Percentiles rank a stretch among this genome's conserved stretches.
Evolutionary conservation across 1,140 invertebrate species (phyloP).

Genomic region (Elymnias hypermnestra): DNA sequence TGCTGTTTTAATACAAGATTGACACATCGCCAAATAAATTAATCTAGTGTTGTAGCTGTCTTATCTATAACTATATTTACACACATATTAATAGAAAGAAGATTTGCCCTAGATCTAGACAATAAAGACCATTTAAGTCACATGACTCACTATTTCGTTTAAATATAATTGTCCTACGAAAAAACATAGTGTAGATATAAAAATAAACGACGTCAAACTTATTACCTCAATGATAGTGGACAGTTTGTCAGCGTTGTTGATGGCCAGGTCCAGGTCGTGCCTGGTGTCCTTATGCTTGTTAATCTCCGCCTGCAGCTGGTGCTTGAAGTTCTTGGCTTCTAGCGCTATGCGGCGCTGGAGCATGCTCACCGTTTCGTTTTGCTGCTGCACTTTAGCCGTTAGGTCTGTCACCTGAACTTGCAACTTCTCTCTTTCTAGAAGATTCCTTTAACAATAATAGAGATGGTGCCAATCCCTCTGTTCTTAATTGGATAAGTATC

Average conservation of each 20-base stretch:
- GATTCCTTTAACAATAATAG: constrained; percentile 71
- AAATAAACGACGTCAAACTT: not conserved
- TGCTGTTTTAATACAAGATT: too few species aligned
- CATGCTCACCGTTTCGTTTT: constrained; percentile 82
- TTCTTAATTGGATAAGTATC: too few species aligned
- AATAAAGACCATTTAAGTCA: too few species aligned
- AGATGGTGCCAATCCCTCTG: too few species aligned
- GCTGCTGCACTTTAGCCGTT: constrained; percentile 79
- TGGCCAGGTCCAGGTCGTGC: constrained; percentile 79
- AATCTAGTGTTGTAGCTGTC: too few species aligned
- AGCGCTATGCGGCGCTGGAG: constrained; percentile 81
- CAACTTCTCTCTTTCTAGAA: constrained; percentile 84
- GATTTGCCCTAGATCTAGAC: too few species aligned
- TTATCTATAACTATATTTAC: too few species aligned
- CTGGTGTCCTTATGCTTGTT: constrained; percentile 83
- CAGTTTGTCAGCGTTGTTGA: constrained; percentile 78
- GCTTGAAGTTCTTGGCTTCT: constrained; percentile 83
- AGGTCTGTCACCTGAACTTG: constrained; percentile 79
- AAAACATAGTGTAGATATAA: too few species aligned
- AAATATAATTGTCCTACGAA: too few species aligned
- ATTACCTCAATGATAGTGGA: constrained; percentile 75
- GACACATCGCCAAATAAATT: too few species aligned
- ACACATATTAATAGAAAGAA: too few species aligned
- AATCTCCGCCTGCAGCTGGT: constrained; percentile 82
- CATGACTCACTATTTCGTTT: too few species aligned